Base-by-base conservation (phyloP, 53 echinoderm and acorn worm species). In the Echinarachnius parma region DNA sequence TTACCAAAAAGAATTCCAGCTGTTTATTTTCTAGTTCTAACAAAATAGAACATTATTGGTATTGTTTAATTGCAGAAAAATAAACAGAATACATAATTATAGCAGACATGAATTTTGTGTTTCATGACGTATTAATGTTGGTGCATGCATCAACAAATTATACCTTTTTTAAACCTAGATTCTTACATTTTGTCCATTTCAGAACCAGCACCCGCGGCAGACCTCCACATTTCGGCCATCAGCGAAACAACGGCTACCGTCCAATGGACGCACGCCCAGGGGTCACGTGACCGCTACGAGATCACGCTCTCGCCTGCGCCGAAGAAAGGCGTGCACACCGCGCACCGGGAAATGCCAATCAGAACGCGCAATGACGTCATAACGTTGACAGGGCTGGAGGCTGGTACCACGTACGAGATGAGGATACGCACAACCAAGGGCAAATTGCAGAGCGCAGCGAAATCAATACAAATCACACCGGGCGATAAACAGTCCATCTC, bases 281-380 rank as follows among this genome's bases (percentile, higher is more conserved):
- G 74, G 39, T 56, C 74, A 36, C 74, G 74, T 56, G 74, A 72
- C 57, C 39, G 74, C 24, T 72, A 72, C 36, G 74, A 72, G 8
- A 72, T 72, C 57, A 56, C 42, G 2, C 57, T 72, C 21, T 1
- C 4, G 2, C 74, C 74, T 5, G 31, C 36, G 19, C 74, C 74
- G 28, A 56, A 37, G 27, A n/a, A n/a, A n/a, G n/a, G n/a, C n/a
- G n/a, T n/a, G n/a, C n/a, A n/a, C n/a, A 23, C 34, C 56, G 37
- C 3, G 57, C 74, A 57, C 14, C 42, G 46, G 57, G 29, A 25
- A 14, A 54, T 72, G 57, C 74, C 74, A 1, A 56, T 72, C n/a
- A 36, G 37, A 35, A 72, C 74, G 7, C 13, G 74, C 2, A 56
- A 72, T 56, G 46, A 72, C 74, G 28, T 39, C 74, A 56, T 72